Evolutionary conservation across 2,888 invertebrate genomes (phyloP), one percentile per base, ranked within the genome.

Genomic region (Pristionchus mayeri): DNA sequence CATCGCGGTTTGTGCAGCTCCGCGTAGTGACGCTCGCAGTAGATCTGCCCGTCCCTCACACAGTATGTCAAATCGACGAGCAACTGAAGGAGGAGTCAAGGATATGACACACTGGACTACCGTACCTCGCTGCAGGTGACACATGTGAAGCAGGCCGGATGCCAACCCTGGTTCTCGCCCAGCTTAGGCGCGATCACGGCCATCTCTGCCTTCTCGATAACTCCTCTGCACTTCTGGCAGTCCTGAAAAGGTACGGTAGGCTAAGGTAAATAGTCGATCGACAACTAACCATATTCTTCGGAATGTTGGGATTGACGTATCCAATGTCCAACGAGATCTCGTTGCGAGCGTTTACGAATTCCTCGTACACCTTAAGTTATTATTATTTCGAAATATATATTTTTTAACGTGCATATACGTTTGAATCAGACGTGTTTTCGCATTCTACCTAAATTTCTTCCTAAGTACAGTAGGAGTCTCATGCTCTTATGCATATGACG

Each of bases 31-130:
- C 98, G 95, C 93, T 97, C 97, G 94, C 98, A 98, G 94, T 95
- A 97, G 88, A 97, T 95, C 88, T 95, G 95, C 89, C 96, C 96
- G 90, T 97, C 96, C 93, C 96, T 95, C 88, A 96, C 96, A 93
- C 98, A 98, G 94, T 98, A 98, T 81, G 97, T 96, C 92, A 99
- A 95, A 94, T 99, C 98, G 87, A 98, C 98, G 86, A 99, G 95
- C 84, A 97, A 95, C 94, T 98, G 86, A 63, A 30, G 34, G n/a
- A 34, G 60, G 30, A 1, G 30, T 63, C 18, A 63, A 13, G 13
- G 16, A n/a, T 75, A n/a, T 40, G 75, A 37, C 75, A 40, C 44
- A 40, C 27, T 18, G 63, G 13, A n/a, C 63, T 63, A 34, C 63
- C 63, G 44, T 75, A 78, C 91, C 88, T 91, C 91, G 81, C 92